Evolutionary conservation across 2,113 vertebrate genomes (phyloP), one percentile per base, ranked within the genome.

Genomic region (Scomber scombrus): DNA sequence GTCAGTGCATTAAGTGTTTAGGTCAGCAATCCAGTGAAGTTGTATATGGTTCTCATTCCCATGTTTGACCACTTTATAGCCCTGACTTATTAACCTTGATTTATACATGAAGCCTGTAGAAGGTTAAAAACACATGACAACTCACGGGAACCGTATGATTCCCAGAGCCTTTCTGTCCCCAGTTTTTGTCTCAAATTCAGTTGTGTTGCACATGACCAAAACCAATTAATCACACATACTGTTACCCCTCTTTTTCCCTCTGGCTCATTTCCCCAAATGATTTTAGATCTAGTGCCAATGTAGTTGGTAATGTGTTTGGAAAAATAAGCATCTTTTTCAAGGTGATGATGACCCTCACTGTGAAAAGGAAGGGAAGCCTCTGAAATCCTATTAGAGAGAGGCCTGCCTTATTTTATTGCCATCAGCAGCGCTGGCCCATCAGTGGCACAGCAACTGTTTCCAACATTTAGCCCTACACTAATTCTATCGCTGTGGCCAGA

Each of bases 281-380:
- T 90, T 89, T 81, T 72, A 81, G 69, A 88, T 84, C 58, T 43
- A 51, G 60, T 76, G 80, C 81, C 84, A 89, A 65, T 73, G 46
- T 51, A 54, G 73, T 84, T 84, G 80, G 80, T 65, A 78, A 81
- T 82, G 84, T 78, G 80, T 89, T 85, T 88, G 51, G 64, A 83
- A 87, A 91, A 89, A 90, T 86, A 87, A 84, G 88, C 80, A 83
- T 82, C 26, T 9, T 88, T 91, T 87, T 90, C 87, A 94, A 93
- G 91, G 93, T 93, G 78, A 91, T 63, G 67, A 49, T 90, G 90
- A 91, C 92, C 89, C 86, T 87, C 49, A 7, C 31, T 76, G 69
- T 70, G 75, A 64, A 80, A 81, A 80, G 62, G 43, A 82, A 63
- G 63, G 55, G 72, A 80, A 81, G 81, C 62, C 72, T 84, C 50